Evolutionary conservation across 1,140 invertebrate genomes (phyloP), one percentile per base, ranked within the genome.

Genomic region (Littorina saxatilis): DNA sequence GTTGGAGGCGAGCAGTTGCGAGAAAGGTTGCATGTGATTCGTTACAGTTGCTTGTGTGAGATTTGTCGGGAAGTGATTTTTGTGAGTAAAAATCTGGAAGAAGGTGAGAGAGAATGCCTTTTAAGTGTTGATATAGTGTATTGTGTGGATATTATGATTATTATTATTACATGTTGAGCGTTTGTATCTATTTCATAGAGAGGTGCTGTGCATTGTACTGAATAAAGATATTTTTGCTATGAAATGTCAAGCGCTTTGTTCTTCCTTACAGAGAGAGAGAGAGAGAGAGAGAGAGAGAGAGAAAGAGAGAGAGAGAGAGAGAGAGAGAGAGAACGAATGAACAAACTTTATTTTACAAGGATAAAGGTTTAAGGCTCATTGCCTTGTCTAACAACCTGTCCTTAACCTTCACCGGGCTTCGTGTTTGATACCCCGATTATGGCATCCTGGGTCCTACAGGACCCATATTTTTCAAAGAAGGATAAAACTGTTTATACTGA

Each of bases 211-310:
- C 32, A 2, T 29, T 73, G 40, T 39, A 47, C 50, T 39, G 52
- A 78, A 63, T 58, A 43, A 78, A 78, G 35, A 63, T 78, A 78
- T 78, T 78, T 78, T 76, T 78, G 32, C 17, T 78, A 78, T 23
- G 66, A 52, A 58, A 58, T 32, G 61, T 0, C 50, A 77, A 39
- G 23, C 7, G 27, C 55, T n/a, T 27, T 27, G 27, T 7, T n/a
- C n/a, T n/a, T n/a, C n/a, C n/a, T n/a, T n/a, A n/a, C n/a, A n/a
- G n/a, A n/a, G n/a, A n/a, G n/a, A n/a, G 1, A 61, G 1, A 61
- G 55, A 61, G 13, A 61, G 55, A 61, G 13, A 61, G 55, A 61
- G 11, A 63, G 61, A 63, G 27, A 63, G 61, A 63, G 27, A 63
- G 61, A 63, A 9, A 63, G 61, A 63, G 23, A 63, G 61, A 63